A percentile compares a stretch with the other conserved stretches of the same genome.
phyloP scores from a whole-genome alignment of 2,888 invertebrate genomes.

The Endotricha flammealis region DNA sequence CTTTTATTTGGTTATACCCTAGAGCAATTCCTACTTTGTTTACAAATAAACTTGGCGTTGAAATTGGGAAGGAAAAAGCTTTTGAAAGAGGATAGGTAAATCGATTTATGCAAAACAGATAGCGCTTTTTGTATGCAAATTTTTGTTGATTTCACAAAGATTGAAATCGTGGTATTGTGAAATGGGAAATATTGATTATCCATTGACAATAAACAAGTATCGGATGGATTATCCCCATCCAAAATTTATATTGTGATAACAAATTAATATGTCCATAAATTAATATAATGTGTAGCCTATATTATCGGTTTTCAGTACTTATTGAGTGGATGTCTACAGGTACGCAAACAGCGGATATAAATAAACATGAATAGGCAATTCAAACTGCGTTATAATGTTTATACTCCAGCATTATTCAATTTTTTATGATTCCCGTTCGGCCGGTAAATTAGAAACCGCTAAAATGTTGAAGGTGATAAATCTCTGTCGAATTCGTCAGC shows the following conservation, averaged over 20 bases:
- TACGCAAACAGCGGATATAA: not conserved
- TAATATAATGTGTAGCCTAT: too few species aligned
- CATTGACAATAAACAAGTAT: constrained; percentile 41
- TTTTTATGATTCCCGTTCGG: constrained; percentile 17
- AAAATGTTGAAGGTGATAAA: constrained; percentile 58
- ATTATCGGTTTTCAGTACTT: constrained; percentile 34
- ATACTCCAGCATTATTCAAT: constrained; percentile 9
- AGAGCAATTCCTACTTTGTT: constrained; percentile 73
- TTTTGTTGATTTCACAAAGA: constrained; percentile 73
- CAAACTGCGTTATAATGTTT: constrained; percentile 14
- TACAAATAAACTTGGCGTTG: constrained; percentile 73
- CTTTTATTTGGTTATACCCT: constrained; percentile 72
- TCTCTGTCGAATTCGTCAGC: constrained; percentile 66
- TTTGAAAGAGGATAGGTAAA: constrained; percentile 74
- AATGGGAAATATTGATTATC: constrained; percentile 63
- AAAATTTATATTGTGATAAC: too few species aligned
- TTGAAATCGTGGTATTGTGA: constrained; percentile 69
- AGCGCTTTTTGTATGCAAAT: constrained; percentile 76
- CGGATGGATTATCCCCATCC: constrained; percentile 32
- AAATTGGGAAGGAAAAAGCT: constrained; percentile 72
- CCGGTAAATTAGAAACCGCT: constrained; percentile 56
- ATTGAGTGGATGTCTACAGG: constrained; percentile 26
- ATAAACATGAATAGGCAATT: constrained; percentile 4
- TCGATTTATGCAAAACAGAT: constrained; percentile 76
- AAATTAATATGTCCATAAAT: too few species aligned